A percentile compares a stretch with the other conserved stretches of the same genome.
These are phyloP conservation scores for Drosophila putrida DNA, from an alignment of 2,888 invertebrate genomes.

Conservation along the genomic window DNA sequence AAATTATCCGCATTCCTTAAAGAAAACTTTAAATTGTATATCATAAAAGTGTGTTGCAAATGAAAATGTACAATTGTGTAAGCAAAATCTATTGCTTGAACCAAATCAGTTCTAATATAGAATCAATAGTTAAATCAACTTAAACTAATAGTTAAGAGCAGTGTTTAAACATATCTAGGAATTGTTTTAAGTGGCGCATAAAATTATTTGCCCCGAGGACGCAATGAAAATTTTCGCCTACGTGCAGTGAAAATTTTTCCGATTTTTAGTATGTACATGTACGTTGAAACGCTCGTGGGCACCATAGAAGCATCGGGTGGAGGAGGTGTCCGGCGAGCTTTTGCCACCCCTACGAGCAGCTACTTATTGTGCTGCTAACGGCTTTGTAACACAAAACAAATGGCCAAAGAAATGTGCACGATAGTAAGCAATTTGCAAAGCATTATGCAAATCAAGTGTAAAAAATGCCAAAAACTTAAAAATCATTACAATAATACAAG, in stretches of 20 bases:
- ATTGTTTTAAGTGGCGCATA: constrained; percentile 12
- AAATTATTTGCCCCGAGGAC: constrained; percentile 13
- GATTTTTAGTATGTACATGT: constrained; percentile 84
- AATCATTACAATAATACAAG: constrained; percentile 31
- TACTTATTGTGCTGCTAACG: constrained; percentile 52
- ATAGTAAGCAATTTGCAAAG: constrained; percentile 50
- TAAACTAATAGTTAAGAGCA: constrained; percentile 23
- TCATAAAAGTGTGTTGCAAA: constrained; percentile 23
- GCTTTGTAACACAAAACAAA: constrained; percentile 49
- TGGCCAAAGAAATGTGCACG: constrained; percentile 55
- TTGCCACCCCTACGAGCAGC: constrained; percentile 53
- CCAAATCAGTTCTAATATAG: constrained; percentile 21
- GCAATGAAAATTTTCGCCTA: constrained; percentile 64
- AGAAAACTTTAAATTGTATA: constrained; percentile 12
- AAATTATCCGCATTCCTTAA: constrained; percentile 8
- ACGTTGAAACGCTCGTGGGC: constrained; percentile 72
- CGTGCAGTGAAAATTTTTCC: constrained; percentile 76
- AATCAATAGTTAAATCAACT: constrained; percentile 59
- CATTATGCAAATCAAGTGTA: constrained; percentile 62
- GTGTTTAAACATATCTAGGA: constrained; percentile 10
- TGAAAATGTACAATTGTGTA: constrained; percentile 58
- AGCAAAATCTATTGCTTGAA: constrained; percentile 43
- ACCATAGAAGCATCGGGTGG: constrained; percentile 70
- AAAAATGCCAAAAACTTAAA: constrained; percentile 68
- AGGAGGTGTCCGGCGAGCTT: constrained; percentile 66